These are phyloP conservation scores for Margarornis squamiger DNA, from an alignment of 2,797 vertebrate genomes.

Conservation along the genomic window DNA sequence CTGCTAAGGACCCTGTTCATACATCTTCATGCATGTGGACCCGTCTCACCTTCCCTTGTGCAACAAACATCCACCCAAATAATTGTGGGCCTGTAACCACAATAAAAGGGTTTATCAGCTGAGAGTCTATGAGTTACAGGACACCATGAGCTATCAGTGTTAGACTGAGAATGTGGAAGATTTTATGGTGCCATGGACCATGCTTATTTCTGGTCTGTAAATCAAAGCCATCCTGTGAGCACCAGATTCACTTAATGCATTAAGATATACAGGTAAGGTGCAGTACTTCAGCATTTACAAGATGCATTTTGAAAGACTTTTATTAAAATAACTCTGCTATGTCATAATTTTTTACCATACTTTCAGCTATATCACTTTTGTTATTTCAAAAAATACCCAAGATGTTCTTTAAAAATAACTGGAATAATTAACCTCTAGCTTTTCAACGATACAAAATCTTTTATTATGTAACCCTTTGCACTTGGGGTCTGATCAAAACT, in stretches of 20 bases:
- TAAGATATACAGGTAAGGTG: neutral
- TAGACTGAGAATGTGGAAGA: neutral
- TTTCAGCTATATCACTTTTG: neutral
- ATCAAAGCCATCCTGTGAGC: neutral
- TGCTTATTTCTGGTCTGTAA: neutral
- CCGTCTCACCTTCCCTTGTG: neutral
- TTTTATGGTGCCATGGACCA: neutral
- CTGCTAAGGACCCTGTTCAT: neutral
- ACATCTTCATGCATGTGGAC: too few relatives aligned
- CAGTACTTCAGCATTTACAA: neutral
- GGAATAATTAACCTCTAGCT: slow-evolving; percentile 13
- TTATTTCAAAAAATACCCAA: slow-evolving; percentile 26
- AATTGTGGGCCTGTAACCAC: fast-evolving
- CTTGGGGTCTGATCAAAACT: neutral
- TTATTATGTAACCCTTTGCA: neutral
- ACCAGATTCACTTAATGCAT: neutral
- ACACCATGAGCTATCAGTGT: neutral
- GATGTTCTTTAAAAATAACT: slow-evolving; percentile 17
- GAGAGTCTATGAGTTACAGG: neutral
- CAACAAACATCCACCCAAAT: fast-evolving
- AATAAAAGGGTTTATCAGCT: fast-evolving
- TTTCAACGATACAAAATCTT: slow-evolving; percentile 8
- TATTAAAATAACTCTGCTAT: neutral
- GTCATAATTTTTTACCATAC: neutral
- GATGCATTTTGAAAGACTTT: neutral